Conservation (phyloP, 1,140 invertebrate species). For the Lineus longissimus region DNA sequence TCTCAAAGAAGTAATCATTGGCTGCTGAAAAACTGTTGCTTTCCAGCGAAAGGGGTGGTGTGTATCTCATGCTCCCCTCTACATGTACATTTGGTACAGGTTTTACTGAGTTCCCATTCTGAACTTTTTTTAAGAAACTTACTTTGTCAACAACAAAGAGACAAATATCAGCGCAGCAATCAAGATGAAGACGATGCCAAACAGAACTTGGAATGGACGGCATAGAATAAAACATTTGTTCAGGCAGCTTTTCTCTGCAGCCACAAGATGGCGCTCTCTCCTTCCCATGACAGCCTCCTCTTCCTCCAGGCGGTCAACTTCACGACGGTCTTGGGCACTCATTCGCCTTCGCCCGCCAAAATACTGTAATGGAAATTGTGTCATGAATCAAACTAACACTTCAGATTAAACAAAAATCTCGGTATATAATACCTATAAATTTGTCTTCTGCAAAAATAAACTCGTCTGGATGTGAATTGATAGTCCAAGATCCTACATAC, state of each 20-base stretch:
- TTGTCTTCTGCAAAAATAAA: too few species aligned
- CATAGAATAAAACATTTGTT: constrained; percentile 42
- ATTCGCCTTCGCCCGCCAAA: constrained; percentile 18
- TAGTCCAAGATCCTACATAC: too few species aligned
- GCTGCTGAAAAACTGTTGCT: too few species aligned
- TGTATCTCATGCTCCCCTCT: too few species aligned
- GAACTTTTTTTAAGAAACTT: too few species aligned
- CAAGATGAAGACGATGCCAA: constrained; percentile 46
- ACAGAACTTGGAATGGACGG: constrained; percentile 51
- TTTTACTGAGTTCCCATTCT: too few species aligned
- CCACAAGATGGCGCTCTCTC: constrained; percentile 38
- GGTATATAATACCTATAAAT: not conserved
- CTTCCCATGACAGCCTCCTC: constrained; percentile 40
- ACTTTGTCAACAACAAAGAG: constrained; percentile 56
- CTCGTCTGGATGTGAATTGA: too few species aligned
- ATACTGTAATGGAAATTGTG: constrained; percentile 21
- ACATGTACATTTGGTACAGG: too few species aligned
- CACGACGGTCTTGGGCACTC: constrained; percentile 29
- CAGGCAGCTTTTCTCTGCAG: constrained; percentile 32
- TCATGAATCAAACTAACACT: constrained; percentile 1
- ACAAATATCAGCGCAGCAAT: constrained; percentile 51
- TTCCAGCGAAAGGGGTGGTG: too few species aligned
- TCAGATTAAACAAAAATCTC: not conserved
- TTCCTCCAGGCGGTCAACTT: constrained; percentile 45
- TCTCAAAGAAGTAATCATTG: too few species aligned